Evolutionary conservation across 2,888 invertebrate species (phyloP), one percentile per base, ranked within the genome.

Genomic region (Pristionchus entomophagus): DNA sequence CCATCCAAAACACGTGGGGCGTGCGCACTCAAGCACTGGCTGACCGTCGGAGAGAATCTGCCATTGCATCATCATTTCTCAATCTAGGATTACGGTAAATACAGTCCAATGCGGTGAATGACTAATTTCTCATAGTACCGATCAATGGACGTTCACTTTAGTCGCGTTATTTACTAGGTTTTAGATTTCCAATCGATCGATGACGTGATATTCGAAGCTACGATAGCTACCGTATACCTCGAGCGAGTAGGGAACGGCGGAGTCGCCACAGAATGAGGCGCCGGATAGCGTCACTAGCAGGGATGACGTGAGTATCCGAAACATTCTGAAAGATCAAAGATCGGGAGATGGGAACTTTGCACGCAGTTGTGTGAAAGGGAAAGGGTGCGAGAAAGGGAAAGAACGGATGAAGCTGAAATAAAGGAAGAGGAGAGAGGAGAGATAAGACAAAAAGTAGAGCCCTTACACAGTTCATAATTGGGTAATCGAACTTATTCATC

Each of bases 1-100:
- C 90, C 91, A 93, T 26, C 92, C 92, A 69, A 93, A 93, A 65
- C 93, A 93, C 1, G 88, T 88, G 4, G 93, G 93, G 49, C 93
- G 83, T 1, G 92, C 93, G 86, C 93, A 93, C 14, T 90, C 90
- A 3, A 91, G 85, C 26, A 89, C 85, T n/a, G 89, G 89, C 84
- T 91, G 91, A 22, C 90, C 90, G 45, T 88, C 87, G 8, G 88
- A 77, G 2, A 90, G 87, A 0, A 88, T 87, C 91, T 91, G 73
- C 8, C 56, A 56, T 56, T 8, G 19, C 56, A n/a, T 56, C 56
- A 56, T 56, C n/a, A 56, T 22, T 56, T n/a, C n/a, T n/a, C n/a
- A n/a, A n/a, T n/a, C n/a, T n/a, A 29, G 32, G 12, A 53, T 5
- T 53, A 53, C 51, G 51, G 51, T 53, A 53, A 17, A 22, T 51